Evolutionary conservation across 1,140 invertebrate species (phyloP), one percentile per base, ranked within the genome.

Genomic region (Apis cerana): DNA sequence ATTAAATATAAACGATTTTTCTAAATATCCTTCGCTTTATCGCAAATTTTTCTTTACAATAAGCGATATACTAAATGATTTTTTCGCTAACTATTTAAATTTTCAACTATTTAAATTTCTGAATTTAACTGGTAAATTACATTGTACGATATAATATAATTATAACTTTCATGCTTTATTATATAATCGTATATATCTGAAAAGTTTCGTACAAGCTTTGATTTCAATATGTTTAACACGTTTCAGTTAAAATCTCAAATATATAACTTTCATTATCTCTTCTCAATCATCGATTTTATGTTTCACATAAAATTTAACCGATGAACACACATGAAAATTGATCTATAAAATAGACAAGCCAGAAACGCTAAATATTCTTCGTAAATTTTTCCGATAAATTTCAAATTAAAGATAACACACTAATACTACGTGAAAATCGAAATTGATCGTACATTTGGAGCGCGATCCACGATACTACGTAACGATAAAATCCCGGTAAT

Each of bases 1-100:
- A 69, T 69, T 52, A 77, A 69, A 5, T 82, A 50, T 76, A 54
- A 76, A 75, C 17, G 50, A 69, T 69, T 23, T 69, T 43, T 15
- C 21, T 50, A 50, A 71, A 27, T 5, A 19, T 13, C 43, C 27
- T 43, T 27, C 19, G 9, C 13, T 9, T 43, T 2, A 21, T 43
- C 4, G 19, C 9, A 67, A 61, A 19, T n/a, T 17, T 81, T 50
- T 21, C 43, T 19, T 70, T 54, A 27, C 54, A 72, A 75, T 13
- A 54, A 58, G 33, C 43, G 54, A 62, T 19, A 64, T 52, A 21
- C 7, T 65, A 19, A 74, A 23, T 4, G 50, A 43, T 58, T 52
- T 33, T 11, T 8, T 27, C 50, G 23, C 21, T 54, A 54, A 52
- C 58, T 79, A 27, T 27, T 27, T 27, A 27, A 27, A 43, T 43